These are phyloP conservation scores for Oreotrochilus melanogaster DNA, from an alignment of 2,113 vertebrate species.

Conservation along the genomic window DNA sequence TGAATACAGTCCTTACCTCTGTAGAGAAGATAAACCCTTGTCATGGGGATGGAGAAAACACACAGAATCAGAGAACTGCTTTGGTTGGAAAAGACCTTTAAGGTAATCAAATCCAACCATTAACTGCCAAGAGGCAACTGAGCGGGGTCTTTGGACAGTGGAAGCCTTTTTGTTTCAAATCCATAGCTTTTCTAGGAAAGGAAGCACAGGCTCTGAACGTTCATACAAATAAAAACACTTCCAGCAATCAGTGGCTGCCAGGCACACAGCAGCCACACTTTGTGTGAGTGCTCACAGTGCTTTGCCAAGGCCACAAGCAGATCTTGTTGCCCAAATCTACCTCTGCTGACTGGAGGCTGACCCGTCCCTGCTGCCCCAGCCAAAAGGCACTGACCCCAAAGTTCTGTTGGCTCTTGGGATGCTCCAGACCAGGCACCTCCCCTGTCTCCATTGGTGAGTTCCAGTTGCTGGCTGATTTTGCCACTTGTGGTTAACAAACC, in stretches of 20 bases:
- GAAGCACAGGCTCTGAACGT: not conserved
- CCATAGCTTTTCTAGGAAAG: not conserved
- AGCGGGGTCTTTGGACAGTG: not conserved
- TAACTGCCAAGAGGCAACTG: not conserved
- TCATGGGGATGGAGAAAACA: not conserved
- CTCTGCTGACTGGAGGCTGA: not conserved
- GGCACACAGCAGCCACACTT: not conserved
- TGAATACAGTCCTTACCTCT: not conserved
- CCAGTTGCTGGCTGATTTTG: accelerated
- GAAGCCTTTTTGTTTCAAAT: not conserved
- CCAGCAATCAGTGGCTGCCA: not conserved
- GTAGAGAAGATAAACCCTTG: not conserved
- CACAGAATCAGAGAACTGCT: too few relatives aligned
- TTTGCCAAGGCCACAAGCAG: not conserved
- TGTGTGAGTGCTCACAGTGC: not conserved
- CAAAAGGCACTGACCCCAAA: not conserved
- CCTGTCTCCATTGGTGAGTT: accelerated
- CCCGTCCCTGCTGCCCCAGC: not conserved
- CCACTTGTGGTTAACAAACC: not conserved
- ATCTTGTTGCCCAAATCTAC: not conserved
- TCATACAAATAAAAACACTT: not conserved
- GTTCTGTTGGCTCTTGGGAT: not conserved
- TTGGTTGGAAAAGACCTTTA: too few relatives aligned
- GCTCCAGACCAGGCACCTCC: not conserved
- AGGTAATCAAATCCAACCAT: too few relatives aligned